These are phyloP conservation scores for Penaeus japonicus DNA, from an alignment of 1,140 invertebrate genomes.

Conservation along the genomic window DNA sequence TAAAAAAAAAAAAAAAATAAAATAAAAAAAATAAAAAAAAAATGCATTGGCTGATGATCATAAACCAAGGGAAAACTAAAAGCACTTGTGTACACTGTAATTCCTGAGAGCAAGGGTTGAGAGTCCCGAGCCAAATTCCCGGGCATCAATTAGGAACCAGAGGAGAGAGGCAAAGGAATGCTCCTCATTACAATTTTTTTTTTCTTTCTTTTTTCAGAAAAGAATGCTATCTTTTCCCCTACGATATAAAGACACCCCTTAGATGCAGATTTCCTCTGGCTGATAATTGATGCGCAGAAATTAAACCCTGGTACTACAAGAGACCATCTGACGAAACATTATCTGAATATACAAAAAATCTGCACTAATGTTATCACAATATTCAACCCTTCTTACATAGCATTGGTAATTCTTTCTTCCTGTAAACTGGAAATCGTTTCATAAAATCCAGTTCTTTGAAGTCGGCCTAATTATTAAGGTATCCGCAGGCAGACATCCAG, in stretches of 20 bases:
- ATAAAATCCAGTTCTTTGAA: background rate
- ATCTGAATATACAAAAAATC: constrained; percentile 2
- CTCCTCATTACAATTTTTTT: background rate
- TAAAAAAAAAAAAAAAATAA: constrained; percentile 24
- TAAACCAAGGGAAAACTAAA: constrained; percentile 14
- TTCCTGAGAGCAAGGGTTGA: constrained; percentile 36
- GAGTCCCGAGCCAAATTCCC: background rate
- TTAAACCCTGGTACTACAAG: background rate
- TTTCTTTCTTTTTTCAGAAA: too few relatives aligned
- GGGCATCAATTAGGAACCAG: background rate
- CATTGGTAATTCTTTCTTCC: background rate
- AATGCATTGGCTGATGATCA: constrained; percentile 19
- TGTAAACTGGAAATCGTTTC: background rate
- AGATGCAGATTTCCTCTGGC: background rate
- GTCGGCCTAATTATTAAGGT: too few relatives aligned
- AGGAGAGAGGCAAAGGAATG: background rate
- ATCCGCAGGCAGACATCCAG: too few relatives aligned
- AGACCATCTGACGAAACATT: background rate
- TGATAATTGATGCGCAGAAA: background rate
- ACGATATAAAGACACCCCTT: background rate
- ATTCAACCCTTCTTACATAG: background rate
- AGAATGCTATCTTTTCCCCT: too few relatives aligned
- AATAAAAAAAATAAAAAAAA: constrained; percentile 8
- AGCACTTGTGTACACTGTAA: constrained; percentile 38
- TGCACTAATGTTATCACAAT: constrained; percentile 17